Percentiles rank a stretch among this genome's conserved stretches.
These are phyloP conservation scores for Limnephilus auricula DNA, from an alignment of 2,888 invertebrate species.

Conservation along the genomic window DNA sequence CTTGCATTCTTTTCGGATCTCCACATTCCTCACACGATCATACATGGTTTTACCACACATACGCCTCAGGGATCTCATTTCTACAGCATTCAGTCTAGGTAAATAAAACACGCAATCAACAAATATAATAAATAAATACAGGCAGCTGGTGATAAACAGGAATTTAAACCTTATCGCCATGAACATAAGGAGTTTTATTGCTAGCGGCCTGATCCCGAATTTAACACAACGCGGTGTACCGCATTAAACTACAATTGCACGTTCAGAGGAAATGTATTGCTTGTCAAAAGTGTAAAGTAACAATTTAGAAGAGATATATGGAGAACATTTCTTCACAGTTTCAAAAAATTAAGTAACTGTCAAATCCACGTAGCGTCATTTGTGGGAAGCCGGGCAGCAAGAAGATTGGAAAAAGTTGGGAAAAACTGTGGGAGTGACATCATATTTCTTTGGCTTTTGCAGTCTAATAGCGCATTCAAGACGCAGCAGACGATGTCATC, in stretches of 20 bases:
- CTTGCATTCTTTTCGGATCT: too few species aligned
- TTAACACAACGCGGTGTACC: too few species aligned
- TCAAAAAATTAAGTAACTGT: slow-evolving; percentile 61
- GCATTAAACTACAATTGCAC: neutral
- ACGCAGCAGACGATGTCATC: slow-evolving; percentile 54
- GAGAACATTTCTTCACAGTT: slow-evolving; percentile 39
- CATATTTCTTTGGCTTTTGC: slow-evolving; percentile 58
- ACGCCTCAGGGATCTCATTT: too few species aligned
- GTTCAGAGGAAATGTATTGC: neutral
- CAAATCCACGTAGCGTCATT: slow-evolving; percentile 53
- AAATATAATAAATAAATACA: too few species aligned
- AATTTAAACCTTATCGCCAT: too few species aligned
- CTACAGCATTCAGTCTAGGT: too few species aligned
- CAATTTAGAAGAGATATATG: neutral
- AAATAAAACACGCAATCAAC: too few species aligned
- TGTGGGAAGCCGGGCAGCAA: slow-evolving; percentile 42
- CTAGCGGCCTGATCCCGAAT: too few species aligned
- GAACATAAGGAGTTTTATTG: too few species aligned
- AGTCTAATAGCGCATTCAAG: slow-evolving; percentile 58
- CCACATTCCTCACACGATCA: too few species aligned
- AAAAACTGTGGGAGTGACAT: slow-evolving; percentile 55
- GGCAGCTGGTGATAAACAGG: too few species aligned
- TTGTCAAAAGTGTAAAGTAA: neutral
- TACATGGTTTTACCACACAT: too few species aligned
- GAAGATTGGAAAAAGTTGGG: slow-evolving; percentile 45